Conservation (phyloP, 2,888 invertebrate genomes). For the Drosophila peninsularis region DNA sequence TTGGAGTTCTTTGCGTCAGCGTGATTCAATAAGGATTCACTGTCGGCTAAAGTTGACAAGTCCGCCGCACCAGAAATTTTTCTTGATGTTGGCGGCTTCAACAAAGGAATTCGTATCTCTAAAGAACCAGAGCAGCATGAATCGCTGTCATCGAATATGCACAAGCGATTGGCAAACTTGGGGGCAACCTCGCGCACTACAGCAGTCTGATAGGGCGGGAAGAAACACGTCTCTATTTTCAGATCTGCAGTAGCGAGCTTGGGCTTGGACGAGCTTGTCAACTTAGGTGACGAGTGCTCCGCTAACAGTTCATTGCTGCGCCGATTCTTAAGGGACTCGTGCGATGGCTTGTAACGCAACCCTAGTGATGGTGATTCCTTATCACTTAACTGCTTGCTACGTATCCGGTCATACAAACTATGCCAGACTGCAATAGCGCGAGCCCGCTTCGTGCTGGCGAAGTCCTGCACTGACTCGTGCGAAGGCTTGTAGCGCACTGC, state of each 20-base stretch:
- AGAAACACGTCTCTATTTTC: slow-evolving; percentile 53
- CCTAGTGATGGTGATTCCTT: slow-evolving; percentile 42
- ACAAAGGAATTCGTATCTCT: slow-evolving; percentile 40
- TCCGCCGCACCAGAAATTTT: not conserved
- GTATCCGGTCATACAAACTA: slow-evolving; percentile 42
- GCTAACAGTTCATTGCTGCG: slow-evolving; percentile 35
- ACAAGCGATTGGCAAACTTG: slow-evolving; percentile 57
- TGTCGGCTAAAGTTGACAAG: not conserved
- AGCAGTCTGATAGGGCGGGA: slow-evolving; percentile 69
- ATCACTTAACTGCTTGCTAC: slow-evolving; percentile 10
- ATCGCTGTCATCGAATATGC: slow-evolving; percentile 48
- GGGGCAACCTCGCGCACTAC: slow-evolving; percentile 66
- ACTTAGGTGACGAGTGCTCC: not conserved
- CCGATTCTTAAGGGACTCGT: slow-evolving; percentile 58
- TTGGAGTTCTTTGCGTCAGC: not conserved
- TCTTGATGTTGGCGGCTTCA: slow-evolving; percentile 17
- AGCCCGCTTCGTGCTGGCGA: slow-evolving; percentile 12
- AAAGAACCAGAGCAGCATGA: slow-evolving; percentile 47
- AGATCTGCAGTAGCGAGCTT: slow-evolving; percentile 29
- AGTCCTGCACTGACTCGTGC: slow-evolving; percentile 33
- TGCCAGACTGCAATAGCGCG: slow-evolving; percentile 46
- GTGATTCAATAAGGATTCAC: slow-evolving; percentile 1
- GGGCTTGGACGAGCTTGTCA: slow-evolving; percentile 1
- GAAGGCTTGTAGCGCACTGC: slow-evolving; percentile 36
- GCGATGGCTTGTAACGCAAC: slow-evolving; percentile 67